Conservation (phyloP, 2,113 vertebrate species). For the Aldabrachelys gigantea region DNA sequence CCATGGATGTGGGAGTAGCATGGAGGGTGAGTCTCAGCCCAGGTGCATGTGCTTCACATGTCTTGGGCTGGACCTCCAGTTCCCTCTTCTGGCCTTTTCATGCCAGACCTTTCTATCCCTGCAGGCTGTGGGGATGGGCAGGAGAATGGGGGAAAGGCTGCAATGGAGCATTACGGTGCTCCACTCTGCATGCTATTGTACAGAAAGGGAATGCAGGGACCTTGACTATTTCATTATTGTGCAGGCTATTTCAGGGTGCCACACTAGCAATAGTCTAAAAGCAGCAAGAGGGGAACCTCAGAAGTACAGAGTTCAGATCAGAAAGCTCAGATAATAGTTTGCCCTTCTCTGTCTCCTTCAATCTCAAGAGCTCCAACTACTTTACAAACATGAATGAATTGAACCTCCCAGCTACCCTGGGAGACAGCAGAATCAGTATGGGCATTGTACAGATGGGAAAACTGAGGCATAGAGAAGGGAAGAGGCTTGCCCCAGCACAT, state of each 20-base stretch:
- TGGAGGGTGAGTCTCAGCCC: background rate
- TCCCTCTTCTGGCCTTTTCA: background rate
- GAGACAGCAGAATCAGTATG: background rate
- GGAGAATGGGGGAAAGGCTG: background rate
- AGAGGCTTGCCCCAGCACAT: background rate
- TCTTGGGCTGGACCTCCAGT: background rate
- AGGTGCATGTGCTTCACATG: background rate
- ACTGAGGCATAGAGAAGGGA: background rate
- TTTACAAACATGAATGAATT: background rate
- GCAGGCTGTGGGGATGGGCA: no score
- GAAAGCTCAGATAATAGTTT: background rate
- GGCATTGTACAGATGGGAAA: fast-evolving
- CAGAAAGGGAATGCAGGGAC: background rate
- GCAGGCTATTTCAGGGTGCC: background rate
- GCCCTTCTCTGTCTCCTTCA: background rate
- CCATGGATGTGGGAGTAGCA: background rate
- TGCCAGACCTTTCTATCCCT: background rate
- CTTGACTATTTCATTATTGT: background rate
- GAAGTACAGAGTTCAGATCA: background rate
- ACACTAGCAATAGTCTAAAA: background rate
- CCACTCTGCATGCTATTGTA: background rate
- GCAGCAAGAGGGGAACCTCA: background rate
- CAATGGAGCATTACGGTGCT: background rate
- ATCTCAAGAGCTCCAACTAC: background rate
- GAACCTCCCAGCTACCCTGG: background rate